phyloP scores from a whole-genome alignment of 53 echinoderm and acorn worm genomes.

The Zoroaster sp. region DNA sequence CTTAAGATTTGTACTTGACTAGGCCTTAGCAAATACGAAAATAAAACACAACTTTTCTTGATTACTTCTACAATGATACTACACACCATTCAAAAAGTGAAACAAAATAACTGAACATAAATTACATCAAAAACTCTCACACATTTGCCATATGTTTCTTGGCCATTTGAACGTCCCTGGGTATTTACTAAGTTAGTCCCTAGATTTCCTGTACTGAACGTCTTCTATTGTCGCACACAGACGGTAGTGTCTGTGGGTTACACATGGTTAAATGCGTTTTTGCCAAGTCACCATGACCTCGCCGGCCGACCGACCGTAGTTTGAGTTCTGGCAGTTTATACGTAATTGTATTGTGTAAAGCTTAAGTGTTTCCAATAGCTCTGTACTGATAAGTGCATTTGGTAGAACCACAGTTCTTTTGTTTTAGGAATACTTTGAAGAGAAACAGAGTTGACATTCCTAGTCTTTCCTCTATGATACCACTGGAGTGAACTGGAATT shows the following conservation, averaged over 20 bases:
- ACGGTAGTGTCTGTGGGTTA: neutral
- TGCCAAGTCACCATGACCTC: neutral
- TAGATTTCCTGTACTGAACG: too few species aligned
- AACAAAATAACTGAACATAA: too few species aligned
- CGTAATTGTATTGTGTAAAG: neutral
- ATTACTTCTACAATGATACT: too few species aligned
- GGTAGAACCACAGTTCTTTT: neutral
- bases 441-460: neutral
- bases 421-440: neutral
- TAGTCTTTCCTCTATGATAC: neutral
- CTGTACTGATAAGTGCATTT: too few species aligned
- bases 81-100: too few species aligned
- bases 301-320: too few species aligned
- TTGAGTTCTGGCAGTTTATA: neutral
- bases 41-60: too few species aligned
- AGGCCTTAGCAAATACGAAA: too few species aligned
- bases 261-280: neutral
- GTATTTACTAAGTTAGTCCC: neutral
- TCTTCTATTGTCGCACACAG: too few species aligned
- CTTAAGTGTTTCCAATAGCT: neutral
- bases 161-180: neutral
- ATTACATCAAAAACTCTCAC: too few species aligned
- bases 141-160: neutral
- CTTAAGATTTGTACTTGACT: too few species aligned
- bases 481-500: neutral